These are phyloP conservation scores for Phaetusa simplex DNA, from an alignment of 2,113 vertebrate genomes.

Conservation along the genomic window DNA sequence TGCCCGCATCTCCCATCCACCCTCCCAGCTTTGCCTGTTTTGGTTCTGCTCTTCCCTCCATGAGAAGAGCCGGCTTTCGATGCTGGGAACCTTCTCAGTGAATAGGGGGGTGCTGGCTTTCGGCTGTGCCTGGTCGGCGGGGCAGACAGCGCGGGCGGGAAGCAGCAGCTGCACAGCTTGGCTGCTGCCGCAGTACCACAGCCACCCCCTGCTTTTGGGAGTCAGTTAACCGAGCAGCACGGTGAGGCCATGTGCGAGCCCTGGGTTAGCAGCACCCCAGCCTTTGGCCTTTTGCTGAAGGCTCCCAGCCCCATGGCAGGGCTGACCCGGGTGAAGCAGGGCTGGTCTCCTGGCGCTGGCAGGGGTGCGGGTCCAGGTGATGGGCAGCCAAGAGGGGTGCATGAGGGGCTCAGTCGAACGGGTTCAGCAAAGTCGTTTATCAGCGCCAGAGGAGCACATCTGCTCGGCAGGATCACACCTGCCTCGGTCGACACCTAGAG, in stretches of 20 bases:
- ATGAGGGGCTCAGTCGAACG: not conserved
- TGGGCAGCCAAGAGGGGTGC: not conserved
- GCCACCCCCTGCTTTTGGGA: not conserved
- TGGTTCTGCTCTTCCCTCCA: not conserved
- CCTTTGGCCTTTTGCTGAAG: not conserved
- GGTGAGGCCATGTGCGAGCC: fast-evolving
- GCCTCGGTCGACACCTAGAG: not conserved
- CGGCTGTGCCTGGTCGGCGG: fast-evolving
- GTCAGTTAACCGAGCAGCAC: not conserved
- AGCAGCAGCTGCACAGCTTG: not conserved
- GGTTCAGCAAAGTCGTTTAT: not conserved
- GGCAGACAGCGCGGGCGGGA: not conserved
- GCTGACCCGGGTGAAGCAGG: not conserved
- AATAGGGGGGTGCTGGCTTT: fast-evolving
- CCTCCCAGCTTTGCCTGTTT: not conserved
- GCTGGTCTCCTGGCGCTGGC: not conserved
- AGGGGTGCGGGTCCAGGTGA: not conserved
- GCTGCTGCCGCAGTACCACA: not conserved
- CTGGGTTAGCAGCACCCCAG: not conserved
- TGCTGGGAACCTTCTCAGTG: not conserved
- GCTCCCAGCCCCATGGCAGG: not conserved
- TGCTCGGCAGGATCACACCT: not conserved
- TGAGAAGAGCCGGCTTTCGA: not conserved
- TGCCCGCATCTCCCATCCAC: not conserved
- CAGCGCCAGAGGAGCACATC: not conserved